Conservation (phyloP, 2,888 invertebrate genomes). For the Theodoxus fluviatilis region DNA sequence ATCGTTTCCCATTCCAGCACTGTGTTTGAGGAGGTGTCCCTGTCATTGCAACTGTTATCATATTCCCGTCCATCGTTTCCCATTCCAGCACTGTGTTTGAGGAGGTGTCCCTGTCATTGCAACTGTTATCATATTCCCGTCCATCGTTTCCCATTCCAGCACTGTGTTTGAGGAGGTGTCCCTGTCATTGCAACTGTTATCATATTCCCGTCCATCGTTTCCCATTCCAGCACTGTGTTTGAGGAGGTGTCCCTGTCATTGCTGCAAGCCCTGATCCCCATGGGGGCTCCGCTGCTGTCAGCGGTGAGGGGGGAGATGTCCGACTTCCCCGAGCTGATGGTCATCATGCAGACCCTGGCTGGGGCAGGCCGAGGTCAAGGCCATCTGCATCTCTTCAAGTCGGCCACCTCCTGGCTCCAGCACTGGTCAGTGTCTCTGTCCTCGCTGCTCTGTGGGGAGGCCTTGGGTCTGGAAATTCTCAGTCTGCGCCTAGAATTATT, state of each 20-base stretch:
- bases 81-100: too few relatives aligned
- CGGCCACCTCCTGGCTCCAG: constrained; percentile 79
- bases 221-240: constrained; percentile 64
- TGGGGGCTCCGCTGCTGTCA: constrained; percentile 74
- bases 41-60: too few relatives aligned
- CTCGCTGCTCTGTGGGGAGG: neutral
- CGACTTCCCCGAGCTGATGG: constrained; percentile 81
- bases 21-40: too few relatives aligned
- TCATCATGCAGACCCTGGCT: constrained; percentile 82
- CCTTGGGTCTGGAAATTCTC: too few relatives aligned
- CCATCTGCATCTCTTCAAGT: constrained; percentile 81
- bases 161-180: too few relatives aligned
- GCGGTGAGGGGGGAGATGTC: constrained; percentile 71
- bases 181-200: too few relatives aligned
- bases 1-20: too few relatives aligned
- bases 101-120: too few relatives aligned
- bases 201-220: neutral
- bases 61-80: too few relatives aligned
- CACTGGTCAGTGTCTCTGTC: constrained; percentile 45
- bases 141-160: too few relatives aligned
- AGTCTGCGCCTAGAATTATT: too few relatives aligned
- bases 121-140: too few relatives aligned
- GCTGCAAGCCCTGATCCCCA: constrained; percentile 77
- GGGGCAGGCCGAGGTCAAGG: constrained; percentile 84
- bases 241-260: constrained; percentile 74